Conservation (phyloP, 2,888 invertebrate species). For the Drosophila sordidula region DNA sequence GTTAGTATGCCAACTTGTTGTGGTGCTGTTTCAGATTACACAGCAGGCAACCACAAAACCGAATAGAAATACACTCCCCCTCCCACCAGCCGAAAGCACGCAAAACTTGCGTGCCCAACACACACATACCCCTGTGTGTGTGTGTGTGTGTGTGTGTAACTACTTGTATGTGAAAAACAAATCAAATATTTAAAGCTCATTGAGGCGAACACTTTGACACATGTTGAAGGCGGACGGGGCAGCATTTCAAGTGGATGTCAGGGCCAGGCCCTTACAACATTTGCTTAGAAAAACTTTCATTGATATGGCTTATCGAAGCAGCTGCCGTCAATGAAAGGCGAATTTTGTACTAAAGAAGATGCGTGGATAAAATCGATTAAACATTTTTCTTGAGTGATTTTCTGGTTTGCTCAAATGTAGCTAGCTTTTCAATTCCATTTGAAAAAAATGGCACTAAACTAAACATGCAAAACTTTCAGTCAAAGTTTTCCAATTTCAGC, state of each 20-base stretch:
- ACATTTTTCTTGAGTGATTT: slow-evolving; percentile 24
- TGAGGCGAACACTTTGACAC: slow-evolving; percentile 79
- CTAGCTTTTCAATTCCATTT: background rate
- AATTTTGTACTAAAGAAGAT: slow-evolving; percentile 1
- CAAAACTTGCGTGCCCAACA: slow-evolving; percentile 43
- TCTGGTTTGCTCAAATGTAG: slow-evolving; percentile 7
- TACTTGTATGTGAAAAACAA: slow-evolving; percentile 58
- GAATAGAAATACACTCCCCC: slow-evolving; percentile 44
- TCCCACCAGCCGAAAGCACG: slow-evolving; percentile 13
- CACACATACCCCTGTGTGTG: background rate
- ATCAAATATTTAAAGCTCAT: slow-evolving; percentile 81
- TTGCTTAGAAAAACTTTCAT: slow-evolving; percentile 55
- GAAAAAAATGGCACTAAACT: background rate
- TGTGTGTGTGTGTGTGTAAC: slow-evolving; percentile 4
- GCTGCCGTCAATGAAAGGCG: slow-evolving; percentile 1
- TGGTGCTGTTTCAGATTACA: slow-evolving; percentile 49
- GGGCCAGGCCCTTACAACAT: slow-evolving; percentile 33
- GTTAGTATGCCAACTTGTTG: slow-evolving; percentile 30
- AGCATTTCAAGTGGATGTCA: slow-evolving; percentile 51
- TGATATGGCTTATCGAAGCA: slow-evolving; percentile 54
- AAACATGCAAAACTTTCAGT: background rate
- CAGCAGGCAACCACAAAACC: slow-evolving; percentile 68
- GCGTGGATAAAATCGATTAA: slow-evolving; percentile 39
- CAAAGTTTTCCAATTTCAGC: background rate
- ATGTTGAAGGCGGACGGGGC: slow-evolving; percentile 59